These are phyloP conservation scores for Pseudochirops corinnae DNA, from an alignment of 2,797 vertebrate species.

Conservation along the genomic window DNA sequence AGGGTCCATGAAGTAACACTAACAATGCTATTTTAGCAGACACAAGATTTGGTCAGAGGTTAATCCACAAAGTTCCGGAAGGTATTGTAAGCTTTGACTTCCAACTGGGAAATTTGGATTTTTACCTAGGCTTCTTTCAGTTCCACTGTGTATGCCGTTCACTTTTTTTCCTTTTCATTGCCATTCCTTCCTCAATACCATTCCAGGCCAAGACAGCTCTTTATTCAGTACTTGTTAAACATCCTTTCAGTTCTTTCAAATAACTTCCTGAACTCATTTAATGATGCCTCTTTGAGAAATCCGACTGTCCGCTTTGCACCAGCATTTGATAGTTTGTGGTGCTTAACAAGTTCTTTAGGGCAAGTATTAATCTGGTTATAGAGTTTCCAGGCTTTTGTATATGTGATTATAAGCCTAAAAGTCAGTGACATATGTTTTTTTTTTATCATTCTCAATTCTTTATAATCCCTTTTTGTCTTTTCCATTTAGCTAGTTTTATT, in stretches of 20 bases:
- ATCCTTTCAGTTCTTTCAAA: slow-evolving; percentile 52
- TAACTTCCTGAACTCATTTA: slow-evolving; percentile 49
- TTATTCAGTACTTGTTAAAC: slow-evolving; percentile 18
- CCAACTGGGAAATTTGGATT: slow-evolving; percentile 45
- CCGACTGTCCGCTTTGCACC: background rate
- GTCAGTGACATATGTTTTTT: slow-evolving; percentile 38
- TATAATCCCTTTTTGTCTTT: slow-evolving; percentile 37
- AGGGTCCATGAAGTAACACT: background rate
- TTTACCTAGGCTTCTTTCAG: slow-evolving; percentile 32
- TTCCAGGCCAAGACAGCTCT: slow-evolving; percentile 3
- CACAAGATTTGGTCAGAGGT: background rate
- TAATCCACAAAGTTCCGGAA: slow-evolving; percentile 3
- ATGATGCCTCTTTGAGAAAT: slow-evolving; percentile 47
- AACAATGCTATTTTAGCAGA: slow-evolving; percentile 29
- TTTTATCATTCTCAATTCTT: slow-evolving; percentile 56
- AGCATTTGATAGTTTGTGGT: slow-evolving; percentile 44
- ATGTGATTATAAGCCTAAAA: slow-evolving; percentile 54
- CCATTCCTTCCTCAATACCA: slow-evolving; percentile 29
- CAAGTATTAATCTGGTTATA: slow-evolving; percentile 36
- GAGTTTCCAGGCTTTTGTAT: slow-evolving; percentile 31
- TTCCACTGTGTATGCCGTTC: background rate
- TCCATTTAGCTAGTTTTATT: slow-evolving; percentile 44
- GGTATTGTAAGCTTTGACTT: slow-evolving; percentile 8
- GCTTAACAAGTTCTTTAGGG: slow-evolving; percentile 30
- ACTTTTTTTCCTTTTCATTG: slow-evolving; percentile 41